Conservation (phyloP, 2,113 vertebrate species). For the Ondatra zibethicus region DNA sequence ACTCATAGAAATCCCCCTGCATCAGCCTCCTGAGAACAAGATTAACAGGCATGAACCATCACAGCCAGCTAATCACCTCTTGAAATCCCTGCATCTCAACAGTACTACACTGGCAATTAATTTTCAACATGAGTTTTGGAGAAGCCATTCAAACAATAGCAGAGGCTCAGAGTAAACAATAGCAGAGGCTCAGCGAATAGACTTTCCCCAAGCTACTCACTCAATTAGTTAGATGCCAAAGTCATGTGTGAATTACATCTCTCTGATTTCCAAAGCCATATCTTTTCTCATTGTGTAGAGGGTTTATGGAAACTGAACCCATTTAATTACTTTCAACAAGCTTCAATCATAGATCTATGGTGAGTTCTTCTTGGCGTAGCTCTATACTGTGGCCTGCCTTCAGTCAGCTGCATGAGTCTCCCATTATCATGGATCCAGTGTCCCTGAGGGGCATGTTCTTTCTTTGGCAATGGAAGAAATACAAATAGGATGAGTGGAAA, state of each 20-base stretch:
- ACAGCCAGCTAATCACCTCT: background rate
- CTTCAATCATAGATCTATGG: background rate
- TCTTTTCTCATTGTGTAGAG: background rate
- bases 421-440: background rate
- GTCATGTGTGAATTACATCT: background rate
- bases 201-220: background rate
- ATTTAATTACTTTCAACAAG: background rate
- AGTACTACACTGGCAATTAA: background rate
- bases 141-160: background rate
- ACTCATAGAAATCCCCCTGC: background rate
- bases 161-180: background rate
- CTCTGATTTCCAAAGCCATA: background rate
- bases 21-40: background rate
- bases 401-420: background rate
- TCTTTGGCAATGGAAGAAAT: background rate
- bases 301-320: background rate
- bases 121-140: background rate
- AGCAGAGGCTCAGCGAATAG: background rate
- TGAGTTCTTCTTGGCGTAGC: background rate
- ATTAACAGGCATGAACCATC: background rate
- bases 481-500: background rate
- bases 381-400: background rate
- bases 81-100: background rate
- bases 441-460: background rate
- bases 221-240: background rate